Conservation (phyloP, 2,888 invertebrate species). For the Coleophora deauratella region DNA sequence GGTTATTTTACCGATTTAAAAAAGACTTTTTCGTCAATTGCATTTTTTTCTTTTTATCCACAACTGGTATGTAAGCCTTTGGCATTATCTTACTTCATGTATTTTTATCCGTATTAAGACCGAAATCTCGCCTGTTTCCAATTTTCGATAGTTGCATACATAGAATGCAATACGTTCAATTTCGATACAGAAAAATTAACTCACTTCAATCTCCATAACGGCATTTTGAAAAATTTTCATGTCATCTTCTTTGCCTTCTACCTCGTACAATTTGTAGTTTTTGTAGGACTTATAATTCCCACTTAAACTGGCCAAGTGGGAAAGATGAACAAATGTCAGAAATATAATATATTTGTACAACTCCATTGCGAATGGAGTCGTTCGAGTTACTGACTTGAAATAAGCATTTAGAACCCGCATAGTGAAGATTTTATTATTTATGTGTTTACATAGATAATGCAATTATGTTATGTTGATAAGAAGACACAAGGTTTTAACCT, state of each 20-base stretch:
- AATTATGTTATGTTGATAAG: neutral
- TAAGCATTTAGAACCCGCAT: conserved; percentile 1
- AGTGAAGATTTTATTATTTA: conserved; percentile 1
- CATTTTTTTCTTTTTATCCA: too few relatives aligned
- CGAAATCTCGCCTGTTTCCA: too few relatives aligned
- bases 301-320: neutral
- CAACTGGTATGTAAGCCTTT: too few relatives aligned
- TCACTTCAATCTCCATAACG: conserved; percentile 9
- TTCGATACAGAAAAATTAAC: neutral
- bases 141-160: too few relatives aligned
- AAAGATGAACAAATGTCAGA: neutral
- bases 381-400: conserved; percentile 1
- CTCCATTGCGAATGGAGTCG: neutral
- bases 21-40: too few relatives aligned
- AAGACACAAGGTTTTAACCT: too few relatives aligned
- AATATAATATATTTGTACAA: neutral
- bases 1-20: too few relatives aligned
- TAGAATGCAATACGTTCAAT: too few relatives aligned
- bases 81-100: too few relatives aligned
- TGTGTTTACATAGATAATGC: neutral
- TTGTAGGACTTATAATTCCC: conserved; percentile 8
- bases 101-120: too few relatives aligned
- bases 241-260: neutral
- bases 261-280: conserved; percentile 5
- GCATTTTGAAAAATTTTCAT: neutral